Evolutionary conservation across 2,113 vertebrate species (phyloP).

Genomic region (Oncorhynchus kisutch): DNA sequence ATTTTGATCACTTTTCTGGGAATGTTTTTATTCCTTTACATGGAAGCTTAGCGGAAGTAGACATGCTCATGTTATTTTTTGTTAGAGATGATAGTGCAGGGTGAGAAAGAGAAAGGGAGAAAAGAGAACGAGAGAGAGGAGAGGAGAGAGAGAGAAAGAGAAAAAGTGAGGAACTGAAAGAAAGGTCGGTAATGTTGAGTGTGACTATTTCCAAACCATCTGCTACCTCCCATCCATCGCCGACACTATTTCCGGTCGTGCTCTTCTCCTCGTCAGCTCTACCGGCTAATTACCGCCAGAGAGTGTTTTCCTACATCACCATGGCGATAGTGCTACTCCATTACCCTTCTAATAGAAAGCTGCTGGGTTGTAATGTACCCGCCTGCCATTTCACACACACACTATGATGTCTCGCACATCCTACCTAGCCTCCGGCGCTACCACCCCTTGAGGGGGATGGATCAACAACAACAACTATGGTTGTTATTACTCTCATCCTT

Average conservation of each 20-base stretch:
- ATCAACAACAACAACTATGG: no score
- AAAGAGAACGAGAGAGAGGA: background rate
- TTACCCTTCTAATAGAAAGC: conserved; percentile 42
- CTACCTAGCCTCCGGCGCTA: background rate
- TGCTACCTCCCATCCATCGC: conserved; percentile 42
- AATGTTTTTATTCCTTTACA: no score
- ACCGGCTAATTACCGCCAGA: conserved; percentile 56
- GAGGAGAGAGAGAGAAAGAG: background rate
- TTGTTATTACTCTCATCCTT: background rate
- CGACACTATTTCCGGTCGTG: conserved; percentile 45
- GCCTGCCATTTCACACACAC: conserved; percentile 46
- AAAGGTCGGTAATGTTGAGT: background rate
- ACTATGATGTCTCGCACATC: conserved; percentile 20
- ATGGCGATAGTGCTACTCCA: conserved; percentile 48
- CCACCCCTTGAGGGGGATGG: background rate
- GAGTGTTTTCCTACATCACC: conserved; percentile 42
- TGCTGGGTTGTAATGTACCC: conserved; percentile 29
- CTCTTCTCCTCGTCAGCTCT: conserved; percentile 57
- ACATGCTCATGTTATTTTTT: no score
- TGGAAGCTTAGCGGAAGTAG: no score
- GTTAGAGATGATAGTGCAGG: no score
- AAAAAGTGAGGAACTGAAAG: background rate
- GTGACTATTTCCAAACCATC: conserved; percentile 37
- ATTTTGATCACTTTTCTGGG: no score
- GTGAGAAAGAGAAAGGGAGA: background rate